These are phyloP conservation scores for Taxidea taxus DNA, from an alignment of 2,113 vertebrate species.

Conservation along the genomic window DNA sequence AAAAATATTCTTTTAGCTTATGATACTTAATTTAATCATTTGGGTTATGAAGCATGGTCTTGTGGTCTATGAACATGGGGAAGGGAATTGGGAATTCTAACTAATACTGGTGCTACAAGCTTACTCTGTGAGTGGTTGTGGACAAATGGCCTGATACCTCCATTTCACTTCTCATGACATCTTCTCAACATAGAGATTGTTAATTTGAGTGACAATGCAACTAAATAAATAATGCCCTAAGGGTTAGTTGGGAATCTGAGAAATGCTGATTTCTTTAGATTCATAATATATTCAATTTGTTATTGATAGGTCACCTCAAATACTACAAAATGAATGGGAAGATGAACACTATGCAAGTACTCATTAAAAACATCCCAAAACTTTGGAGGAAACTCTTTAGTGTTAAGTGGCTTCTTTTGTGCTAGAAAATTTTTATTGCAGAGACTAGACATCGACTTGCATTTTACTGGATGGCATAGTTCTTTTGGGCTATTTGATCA, in stretches of 20 bases:
- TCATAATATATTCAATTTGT: constrained; percentile 54
- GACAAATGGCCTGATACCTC: constrained; percentile 2
- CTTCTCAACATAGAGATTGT: not conserved
- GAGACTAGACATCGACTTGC: not conserved
- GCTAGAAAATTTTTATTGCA: constrained; percentile 6
- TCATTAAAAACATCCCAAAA: constrained; percentile 29
- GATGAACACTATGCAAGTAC: not conserved
- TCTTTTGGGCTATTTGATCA: constrained; percentile 23
- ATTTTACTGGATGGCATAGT: constrained; percentile 9
- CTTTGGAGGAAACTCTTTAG: not conserved
- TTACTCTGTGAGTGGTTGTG: constrained; percentile 36
- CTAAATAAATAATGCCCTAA: constrained; percentile 44
- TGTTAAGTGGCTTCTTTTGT: constrained; percentile 26
- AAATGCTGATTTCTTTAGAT: constrained; percentile 45
- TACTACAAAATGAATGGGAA: constrained; percentile 46
- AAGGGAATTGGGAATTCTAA: constrained; percentile 10
- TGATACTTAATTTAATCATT: constrained; percentile 33
- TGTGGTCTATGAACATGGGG: constrained; percentile 46
- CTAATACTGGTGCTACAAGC: constrained; percentile 2
- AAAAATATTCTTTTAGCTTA: constrained; percentile 27
- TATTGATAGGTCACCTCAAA: constrained; percentile 36
- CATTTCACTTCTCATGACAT: constrained; percentile 30
- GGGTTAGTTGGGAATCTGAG: constrained; percentile 38
- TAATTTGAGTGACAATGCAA: constrained; percentile 37
- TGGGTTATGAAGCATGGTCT: constrained; percentile 8